Evolutionary conservation across 1,140 invertebrate species (phyloP), one percentile per base, ranked within the genome.

Genomic region (Brachionus sp.): DNA sequence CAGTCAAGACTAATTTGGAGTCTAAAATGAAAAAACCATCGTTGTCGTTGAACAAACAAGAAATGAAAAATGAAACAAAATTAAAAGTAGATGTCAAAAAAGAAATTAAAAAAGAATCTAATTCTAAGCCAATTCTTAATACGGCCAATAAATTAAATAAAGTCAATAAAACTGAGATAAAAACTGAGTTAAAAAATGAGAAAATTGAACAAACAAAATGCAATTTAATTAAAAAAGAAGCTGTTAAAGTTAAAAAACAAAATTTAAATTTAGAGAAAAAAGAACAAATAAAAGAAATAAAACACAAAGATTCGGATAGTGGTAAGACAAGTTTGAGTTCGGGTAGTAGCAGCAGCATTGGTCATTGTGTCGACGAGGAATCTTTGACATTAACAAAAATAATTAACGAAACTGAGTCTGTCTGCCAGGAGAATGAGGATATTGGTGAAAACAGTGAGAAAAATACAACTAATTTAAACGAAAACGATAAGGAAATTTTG

Each of bases 281-380:
- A 10, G 10, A 44, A 23, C 42, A 13, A 13, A 12, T 3, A 10
- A 62, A 23, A 9, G 57, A 57, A 35, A 23, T 37, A 13, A 42
- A 29, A 19, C 33, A 7, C 16, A 80, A 64, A 33, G 50, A 70
- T 2, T 39, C 33, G 37, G 66, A 70, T 10, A 19, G n/a, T 16
- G 33, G 35, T 6, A 80, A 80, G 33, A 42, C 77, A 10, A 62
- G 46, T 23, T 33, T 80, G 25, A 80, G 77, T 19, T 62, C 50
- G 16, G 77, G 53, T 23, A 80, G 77, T 80, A 62, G 35, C 23
- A 80, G 77, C 57, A 80, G 77, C 25, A 80, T 80, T 62, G 77
- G 77, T 25, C 39, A 44, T 13, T 42, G 39, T 19, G 29, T 39
- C 3, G 50, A 80, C 53, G 77, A 80, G 5, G 77, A 80, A 23